Evolutionary conservation across 2,888 invertebrate genomes (phyloP), one percentile per base, ranked within the genome.

Genomic region (Ormyrus nitidulus): DNA sequence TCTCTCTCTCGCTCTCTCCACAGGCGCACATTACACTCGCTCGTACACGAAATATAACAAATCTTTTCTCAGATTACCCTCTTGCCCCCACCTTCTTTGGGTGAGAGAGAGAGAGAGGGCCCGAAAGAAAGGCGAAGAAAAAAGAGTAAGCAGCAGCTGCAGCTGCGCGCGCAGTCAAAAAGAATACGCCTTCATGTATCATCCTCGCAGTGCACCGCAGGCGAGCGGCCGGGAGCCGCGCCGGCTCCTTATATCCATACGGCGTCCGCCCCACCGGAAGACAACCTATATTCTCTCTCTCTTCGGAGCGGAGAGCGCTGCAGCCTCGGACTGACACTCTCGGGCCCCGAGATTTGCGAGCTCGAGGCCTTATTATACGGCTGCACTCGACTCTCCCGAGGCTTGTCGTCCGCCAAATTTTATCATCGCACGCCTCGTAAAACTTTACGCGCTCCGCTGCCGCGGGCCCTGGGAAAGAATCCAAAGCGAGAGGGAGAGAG

Each of bases 281-380:
- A 89, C 90, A 90, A 90, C 90, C 90, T 89, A 88, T 90, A 90
- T 89, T 90, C 90, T 89, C 90, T 90, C 88, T 86, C 86, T 87
- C 87, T 6, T 7, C 10, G 59, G 49, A 7, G 5, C 58, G 44
- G 11, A 19, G 19, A 19, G 19, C 19, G 19, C 19, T 19, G 19
- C 19, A 19, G 19, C 19, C 58, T 10, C 58, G 19, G 58, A 69
- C 58, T 69, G 69, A 69, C 69, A 59, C 71, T 13, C 58, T 69
- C 48, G 68, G 19, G 68, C 56, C n/a, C 11, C 56, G 56, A 59
- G 19, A 59, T 59, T 59, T 59, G 59, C 59, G 19, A 59, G 59
- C 19, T 59, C 19, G 11, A 19, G 7, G 56, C 46, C 73, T 65
- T 65, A 65, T 73, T 73, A 73, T 13, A 11, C 48, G 19, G 65